These are phyloP conservation scores for Drosophila flavopinicola DNA, from an alignment of 2,888 invertebrate genomes.

Conservation along the genomic window DNA sequence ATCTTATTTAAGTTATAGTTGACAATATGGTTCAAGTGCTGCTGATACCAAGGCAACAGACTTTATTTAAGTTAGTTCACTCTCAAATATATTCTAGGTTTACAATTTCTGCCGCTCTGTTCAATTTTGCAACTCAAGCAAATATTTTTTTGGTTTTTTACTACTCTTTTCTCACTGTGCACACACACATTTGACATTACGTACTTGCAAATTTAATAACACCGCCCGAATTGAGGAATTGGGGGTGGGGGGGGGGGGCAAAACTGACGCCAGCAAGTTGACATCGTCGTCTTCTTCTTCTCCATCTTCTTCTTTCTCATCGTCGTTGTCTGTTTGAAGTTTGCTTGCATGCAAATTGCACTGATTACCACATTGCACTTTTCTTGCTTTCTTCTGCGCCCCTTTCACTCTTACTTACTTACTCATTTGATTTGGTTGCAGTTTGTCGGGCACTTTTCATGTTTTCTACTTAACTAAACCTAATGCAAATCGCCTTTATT, in stretches of 20 bases:
- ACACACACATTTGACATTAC: slow-evolving; percentile 51
- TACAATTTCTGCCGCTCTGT: too few species aligned
- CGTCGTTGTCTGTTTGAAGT: slow-evolving; percentile 65
- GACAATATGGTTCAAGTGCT: too few species aligned
- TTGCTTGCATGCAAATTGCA: slow-evolving; percentile 76
- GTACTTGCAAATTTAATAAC: slow-evolving; percentile 71
- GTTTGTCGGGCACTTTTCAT: slow-evolving; percentile 51
- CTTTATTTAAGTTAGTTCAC: too few species aligned
- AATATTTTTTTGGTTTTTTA: too few species aligned
- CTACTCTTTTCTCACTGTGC: too few species aligned
- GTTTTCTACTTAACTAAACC: slow-evolving; percentile 54
- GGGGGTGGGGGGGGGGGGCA: not conserved
- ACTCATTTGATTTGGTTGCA: slow-evolving; percentile 74
- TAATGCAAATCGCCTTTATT: slow-evolving; percentile 73
- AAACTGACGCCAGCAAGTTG: slow-evolving; percentile 35
- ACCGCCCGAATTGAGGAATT: slow-evolving; percentile 28
- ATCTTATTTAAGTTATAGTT: too few species aligned
- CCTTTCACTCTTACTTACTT: slow-evolving; percentile 46
- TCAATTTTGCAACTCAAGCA: too few species aligned
- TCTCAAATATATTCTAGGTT: too few species aligned
- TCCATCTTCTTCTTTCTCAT: not conserved
- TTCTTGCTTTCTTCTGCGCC: slow-evolving; percentile 24
- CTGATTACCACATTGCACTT: slow-evolving; percentile 76
- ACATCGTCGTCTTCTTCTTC: slow-evolving; percentile 24
- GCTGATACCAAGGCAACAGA: too few species aligned